phyloP scores from a whole-genome alignment of 1,140 invertebrate genomes.

The Dendroctonus ponderosae region DNA sequence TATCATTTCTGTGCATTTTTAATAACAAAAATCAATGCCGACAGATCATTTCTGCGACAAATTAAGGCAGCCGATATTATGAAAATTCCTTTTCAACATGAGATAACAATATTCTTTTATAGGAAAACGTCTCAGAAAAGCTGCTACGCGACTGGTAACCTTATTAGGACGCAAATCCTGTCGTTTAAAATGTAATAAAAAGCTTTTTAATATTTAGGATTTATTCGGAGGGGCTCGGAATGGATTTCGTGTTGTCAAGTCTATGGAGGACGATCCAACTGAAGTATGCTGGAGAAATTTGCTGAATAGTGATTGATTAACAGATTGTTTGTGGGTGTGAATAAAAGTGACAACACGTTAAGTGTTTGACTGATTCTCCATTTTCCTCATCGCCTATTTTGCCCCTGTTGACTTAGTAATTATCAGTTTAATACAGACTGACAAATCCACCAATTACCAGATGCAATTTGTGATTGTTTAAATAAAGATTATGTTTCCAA shows the following conservation, averaged over 20 bases:
- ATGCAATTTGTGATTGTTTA: slow-evolving; percentile 12
- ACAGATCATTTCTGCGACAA: background rate
- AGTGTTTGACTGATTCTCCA: too few species aligned
- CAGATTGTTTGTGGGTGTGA: too few species aligned
- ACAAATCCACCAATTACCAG: slow-evolving; percentile 3
- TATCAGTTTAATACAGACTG: background rate
- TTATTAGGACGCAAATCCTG: slow-evolving; percentile 9
- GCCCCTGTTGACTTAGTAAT: too few species aligned
- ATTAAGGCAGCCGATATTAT: background rate
- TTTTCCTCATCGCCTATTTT: too few species aligned
- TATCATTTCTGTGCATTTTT: too few species aligned
- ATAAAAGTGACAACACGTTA: too few species aligned
- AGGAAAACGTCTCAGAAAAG: slow-evolving; percentile 1
- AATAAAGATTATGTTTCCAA: slow-evolving; percentile 17
- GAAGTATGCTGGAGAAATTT: too few species aligned
- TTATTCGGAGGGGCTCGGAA: slow-evolving; percentile 5
- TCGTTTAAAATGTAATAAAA: slow-evolving; percentile 7
- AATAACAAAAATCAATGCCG: too few species aligned
- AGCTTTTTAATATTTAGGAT: slow-evolving; percentile 7
- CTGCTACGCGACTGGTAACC: slow-evolving; percentile 1
- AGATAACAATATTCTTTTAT: slow-evolving; percentile 7
- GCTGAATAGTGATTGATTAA: too few species aligned
- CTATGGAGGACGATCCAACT: too few species aligned
- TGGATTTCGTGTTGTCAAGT: background rate
- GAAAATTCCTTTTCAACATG: slow-evolving; percentile 11